These are phyloP conservation scores for Nerophis lumbriciformis DNA, from an alignment of 2,113 vertebrate genomes.

Conservation along the genomic window DNA sequence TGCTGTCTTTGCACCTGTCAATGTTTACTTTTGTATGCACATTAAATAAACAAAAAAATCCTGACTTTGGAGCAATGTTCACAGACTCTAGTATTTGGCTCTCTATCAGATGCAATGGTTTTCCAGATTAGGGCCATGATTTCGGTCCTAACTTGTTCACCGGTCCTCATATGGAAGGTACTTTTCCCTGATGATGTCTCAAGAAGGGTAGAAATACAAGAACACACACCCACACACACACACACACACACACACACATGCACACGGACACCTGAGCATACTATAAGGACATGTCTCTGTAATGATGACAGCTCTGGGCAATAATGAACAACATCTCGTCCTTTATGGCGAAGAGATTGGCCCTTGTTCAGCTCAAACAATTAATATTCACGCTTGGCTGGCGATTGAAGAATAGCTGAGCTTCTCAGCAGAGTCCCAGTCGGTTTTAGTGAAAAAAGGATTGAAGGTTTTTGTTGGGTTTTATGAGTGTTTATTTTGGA, in stretches of 20 bases:
- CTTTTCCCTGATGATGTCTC: too few species aligned
- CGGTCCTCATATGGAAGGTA: too few species aligned
- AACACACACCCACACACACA: too few species aligned
- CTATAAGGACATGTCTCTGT: conserved; percentile 31
- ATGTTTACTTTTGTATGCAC: too few species aligned
- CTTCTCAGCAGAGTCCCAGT: conserved; percentile 9
- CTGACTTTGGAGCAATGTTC: too few species aligned
- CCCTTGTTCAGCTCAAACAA: conserved; percentile 48
- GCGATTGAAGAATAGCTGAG: conserved; percentile 40
- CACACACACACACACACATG: background rate
- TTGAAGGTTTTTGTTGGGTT: background rate
- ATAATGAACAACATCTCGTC: conserved; percentile 53
- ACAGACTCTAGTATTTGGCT: too few species aligned
- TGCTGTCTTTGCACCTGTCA: too few species aligned
- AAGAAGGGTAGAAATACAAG: background rate
- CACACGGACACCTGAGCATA: conserved; percentile 4
- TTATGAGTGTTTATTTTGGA: conserved; percentile 26
- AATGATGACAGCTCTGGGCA: conserved; percentile 53
- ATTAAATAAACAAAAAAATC: too few species aligned
- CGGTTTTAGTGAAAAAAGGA: conserved; percentile 29
- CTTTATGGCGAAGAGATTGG: conserved; percentile 37
- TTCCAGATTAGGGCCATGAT: too few species aligned
- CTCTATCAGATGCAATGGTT: too few species aligned
- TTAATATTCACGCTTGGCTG: conserved; percentile 53
- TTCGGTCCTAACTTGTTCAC: too few species aligned